phyloP scores from a whole-genome alignment of 2,797 vertebrate species.

The Cossypha caffra region DNA sequence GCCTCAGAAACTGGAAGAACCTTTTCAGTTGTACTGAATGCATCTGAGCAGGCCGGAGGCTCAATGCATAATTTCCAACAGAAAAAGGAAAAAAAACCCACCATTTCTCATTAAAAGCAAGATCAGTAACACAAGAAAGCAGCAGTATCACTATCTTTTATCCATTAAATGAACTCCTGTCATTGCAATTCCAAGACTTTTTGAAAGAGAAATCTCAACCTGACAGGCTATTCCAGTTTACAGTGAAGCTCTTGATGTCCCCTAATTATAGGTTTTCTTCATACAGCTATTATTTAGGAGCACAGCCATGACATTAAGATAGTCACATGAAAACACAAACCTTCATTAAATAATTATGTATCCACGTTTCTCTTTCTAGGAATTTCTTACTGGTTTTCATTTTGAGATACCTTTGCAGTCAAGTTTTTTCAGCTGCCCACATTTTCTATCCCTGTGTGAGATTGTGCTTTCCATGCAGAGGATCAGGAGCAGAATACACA shows the following conservation, averaged over 20 bases:
- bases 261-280: neutral
- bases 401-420: neutral
- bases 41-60: slow-evolving; percentile 10
- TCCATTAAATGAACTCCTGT: neutral
- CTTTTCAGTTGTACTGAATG: slow-evolving; percentile 43
- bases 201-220: neutral
- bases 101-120: neutral
- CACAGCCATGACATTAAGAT: neutral
- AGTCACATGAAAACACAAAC: slow-evolving; percentile 35
- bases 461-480: neutral
- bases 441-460: neutral
- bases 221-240: neutral
- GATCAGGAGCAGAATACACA: neutral
- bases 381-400: neutral
- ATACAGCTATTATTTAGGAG: neutral
- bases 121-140: neutral
- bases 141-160: neutral
- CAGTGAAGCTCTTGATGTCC: neutral
- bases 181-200: neutral
- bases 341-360: slow-evolving; percentile 19
- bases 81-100: neutral
- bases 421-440: neutral
- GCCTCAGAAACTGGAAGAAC: slow-evolving; percentile 49
- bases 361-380: neutral
- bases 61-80: neutral